Percentiles rank a stretch among this genome's conserved stretches.
Conservation (phyloP, 2,113 vertebrate species). For the Lichenostomus cassidix region DNA sequence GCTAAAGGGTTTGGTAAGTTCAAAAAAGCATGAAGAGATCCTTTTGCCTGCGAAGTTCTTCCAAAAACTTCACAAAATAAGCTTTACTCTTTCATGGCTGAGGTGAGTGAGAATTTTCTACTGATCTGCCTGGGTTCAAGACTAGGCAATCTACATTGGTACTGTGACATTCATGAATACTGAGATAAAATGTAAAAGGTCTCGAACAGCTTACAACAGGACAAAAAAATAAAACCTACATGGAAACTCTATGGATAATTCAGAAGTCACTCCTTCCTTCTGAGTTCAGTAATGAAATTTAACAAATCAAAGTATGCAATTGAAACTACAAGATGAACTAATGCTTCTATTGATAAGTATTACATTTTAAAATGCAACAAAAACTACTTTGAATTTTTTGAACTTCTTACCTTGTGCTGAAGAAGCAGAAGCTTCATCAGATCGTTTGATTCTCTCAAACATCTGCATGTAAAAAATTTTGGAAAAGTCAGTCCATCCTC, state of each 20-base stretch:
- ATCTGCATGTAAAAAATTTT: constrained; percentile 69
- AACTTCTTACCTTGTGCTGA: constrained; percentile 72
- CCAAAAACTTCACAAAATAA: not conserved
- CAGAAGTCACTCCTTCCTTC: not conserved
- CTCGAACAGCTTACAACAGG: not conserved
- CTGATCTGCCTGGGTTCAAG: not conserved
- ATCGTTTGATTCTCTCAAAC: constrained; percentile 65
- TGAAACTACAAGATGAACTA: not conserved
- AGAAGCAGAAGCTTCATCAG: constrained; percentile 72
- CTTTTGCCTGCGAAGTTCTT: not conserved
- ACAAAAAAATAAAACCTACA: not conserved
- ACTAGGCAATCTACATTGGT: not conserved
- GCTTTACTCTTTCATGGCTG: not conserved
- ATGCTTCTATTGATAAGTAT: not conserved
- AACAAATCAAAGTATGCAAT: not conserved
- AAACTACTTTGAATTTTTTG: not conserved
- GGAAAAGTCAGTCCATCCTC: not conserved
- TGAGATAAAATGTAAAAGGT: not conserved
- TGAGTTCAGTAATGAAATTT: not conserved
- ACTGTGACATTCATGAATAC: not conserved
- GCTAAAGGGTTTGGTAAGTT: not conserved
- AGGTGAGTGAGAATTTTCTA: not conserved
- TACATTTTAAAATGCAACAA: not conserved
- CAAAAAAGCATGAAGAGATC: not conserved
- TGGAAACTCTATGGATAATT: not conserved